Conservation (phyloP, 2,797 vertebrate genomes). For the Sylvia borin region DNA sequence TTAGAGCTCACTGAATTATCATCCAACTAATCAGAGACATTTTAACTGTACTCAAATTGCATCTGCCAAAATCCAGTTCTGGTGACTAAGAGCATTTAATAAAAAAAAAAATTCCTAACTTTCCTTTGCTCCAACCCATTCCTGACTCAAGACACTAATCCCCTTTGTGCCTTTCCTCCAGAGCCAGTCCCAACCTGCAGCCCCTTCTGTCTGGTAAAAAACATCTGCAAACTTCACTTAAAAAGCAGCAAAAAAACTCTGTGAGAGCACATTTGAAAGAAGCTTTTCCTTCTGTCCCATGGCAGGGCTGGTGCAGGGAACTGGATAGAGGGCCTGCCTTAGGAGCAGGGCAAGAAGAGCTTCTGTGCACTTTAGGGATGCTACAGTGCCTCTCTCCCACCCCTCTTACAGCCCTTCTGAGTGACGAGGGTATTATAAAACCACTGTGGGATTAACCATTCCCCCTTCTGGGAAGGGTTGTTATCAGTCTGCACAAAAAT, state of each 20-base stretch:
- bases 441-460: not conserved
- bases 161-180: conserved; percentile 45
- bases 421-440: not conserved
- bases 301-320: not conserved
- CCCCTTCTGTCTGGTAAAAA: conserved; percentile 19
- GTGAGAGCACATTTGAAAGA: not conserved
- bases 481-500: not conserved
- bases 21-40: not conserved
- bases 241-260: not conserved
- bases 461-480: not conserved
- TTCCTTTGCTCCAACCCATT: conserved; percentile 52
- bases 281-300: not conserved
- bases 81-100: conserved; percentile 35
- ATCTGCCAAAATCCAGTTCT: conserved; percentile 33
- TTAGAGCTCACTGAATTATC: not conserved
- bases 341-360: conserved; percentile 57
- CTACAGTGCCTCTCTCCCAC: not conserved
- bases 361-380: conserved; percentile 33
- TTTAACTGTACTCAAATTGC: not conserved
- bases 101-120: not conserved
- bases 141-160: conserved; percentile 71
- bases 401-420: not conserved
- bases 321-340: conserved; percentile 7
- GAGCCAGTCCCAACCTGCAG: conserved; percentile 64
- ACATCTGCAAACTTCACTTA: conserved; percentile 19